Evolutionary conservation across 2,797 vertebrate genomes (phyloP), one percentile per base, ranked within the genome.

Genomic region (Hirundo rustica): DNA sequence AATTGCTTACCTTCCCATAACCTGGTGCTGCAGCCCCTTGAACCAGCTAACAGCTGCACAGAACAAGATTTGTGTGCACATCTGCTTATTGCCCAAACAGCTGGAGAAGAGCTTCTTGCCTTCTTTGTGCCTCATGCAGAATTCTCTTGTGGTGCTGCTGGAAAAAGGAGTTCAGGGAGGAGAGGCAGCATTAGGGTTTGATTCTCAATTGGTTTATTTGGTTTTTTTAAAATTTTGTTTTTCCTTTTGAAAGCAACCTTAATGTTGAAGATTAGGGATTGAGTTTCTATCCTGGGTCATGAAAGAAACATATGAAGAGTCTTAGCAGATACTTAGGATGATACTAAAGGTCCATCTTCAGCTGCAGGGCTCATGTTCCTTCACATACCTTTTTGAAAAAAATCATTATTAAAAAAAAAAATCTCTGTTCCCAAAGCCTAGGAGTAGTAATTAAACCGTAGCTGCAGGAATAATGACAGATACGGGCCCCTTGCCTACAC

Each of bases 391-490:
- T 61, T 64, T 34, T 60, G 3, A 4, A 53, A 62, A 62, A 18
- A 73, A 11, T 5, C 10, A 30, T 22, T 62, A 12, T 22, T 19
- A 3, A 70, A 64, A 64, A 61, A 44, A 62, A 29, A 29, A 30
- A 27, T 11, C 32, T 72, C 65, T n/a, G 55, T 78, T 93, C 60
- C 72, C 32, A 66, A 47, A 57, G 70, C 77, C 29, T 32, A 61
- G 60, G 60, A 88, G 42, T 17, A 30, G 55, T 84, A 92, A 81
- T 92, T 90, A 89, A 94, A 78, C 34, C 64, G 73, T 94, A 92
- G 91, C 91, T 94, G 82, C 66, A 94, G 85, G 91, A 94, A 60
- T 84, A 86, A 78, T 88, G 83, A 81, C 66, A 89, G 92, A 65
- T 62, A 66, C 1, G 60, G 92, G 87, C 79, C 73, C 79, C 48